phyloP scores from a whole-genome alignment of 2,888 invertebrate species.

The Chrysopilus asiliformis region DNA sequence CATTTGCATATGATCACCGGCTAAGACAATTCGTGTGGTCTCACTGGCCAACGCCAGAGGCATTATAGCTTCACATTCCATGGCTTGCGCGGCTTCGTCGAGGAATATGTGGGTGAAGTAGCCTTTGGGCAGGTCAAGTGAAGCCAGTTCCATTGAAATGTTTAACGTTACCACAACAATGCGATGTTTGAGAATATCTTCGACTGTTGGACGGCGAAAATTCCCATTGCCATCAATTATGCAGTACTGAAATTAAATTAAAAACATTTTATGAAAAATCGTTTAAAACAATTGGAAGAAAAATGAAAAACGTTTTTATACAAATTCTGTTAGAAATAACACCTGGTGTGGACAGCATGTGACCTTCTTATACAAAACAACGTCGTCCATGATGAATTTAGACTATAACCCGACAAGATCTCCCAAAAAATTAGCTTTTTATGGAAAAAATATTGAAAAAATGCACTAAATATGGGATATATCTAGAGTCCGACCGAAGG shows the following conservation, averaged over 20 bases:
- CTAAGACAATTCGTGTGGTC: conserved; percentile 60
- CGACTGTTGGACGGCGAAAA: conserved; percentile 55
- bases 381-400: no score
- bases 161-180: conserved; percentile 68
- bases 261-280: not conserved
- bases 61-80: conserved; percentile 74
- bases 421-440: no score
- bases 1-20: conserved; percentile 78
- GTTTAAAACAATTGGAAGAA: no score
- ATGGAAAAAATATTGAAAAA: no score
- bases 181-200: conserved; percentile 55
- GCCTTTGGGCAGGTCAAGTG: conserved; percentile 52
- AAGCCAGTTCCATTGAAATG: conserved; percentile 60
- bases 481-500: no score
- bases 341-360: no score
- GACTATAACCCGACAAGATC: no score
- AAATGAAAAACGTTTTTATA: no score
- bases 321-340: no score
- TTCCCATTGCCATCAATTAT: conserved; percentile 48
- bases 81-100: conserved; percentile 78
- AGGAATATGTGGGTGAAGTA: conserved; percentile 63
- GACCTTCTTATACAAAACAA: no score
- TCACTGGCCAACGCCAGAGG: conserved; percentile 60
- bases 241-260: conserved; percentile 47
- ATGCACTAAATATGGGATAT: no score